Evolutionary conservation across 2,888 invertebrate genomes (phyloP).

Genomic region (Galerucella nymphaeae): DNA sequence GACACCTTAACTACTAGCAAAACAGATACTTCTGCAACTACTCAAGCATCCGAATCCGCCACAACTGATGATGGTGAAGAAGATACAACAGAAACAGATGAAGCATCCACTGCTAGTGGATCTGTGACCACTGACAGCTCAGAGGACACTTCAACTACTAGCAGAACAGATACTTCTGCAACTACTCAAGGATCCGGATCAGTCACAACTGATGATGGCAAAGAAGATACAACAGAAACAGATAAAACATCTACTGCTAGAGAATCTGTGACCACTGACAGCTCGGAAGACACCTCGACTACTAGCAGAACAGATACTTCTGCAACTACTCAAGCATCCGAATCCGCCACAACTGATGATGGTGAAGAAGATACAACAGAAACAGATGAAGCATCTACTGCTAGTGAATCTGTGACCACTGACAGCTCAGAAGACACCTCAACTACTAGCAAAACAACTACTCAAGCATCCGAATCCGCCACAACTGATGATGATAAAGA

Average conservation of each 20-base stretch:
- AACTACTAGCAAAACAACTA: too few relatives aligned
- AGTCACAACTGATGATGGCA: conserved; percentile 54
- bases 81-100: not conserved
- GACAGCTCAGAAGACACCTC: too few relatives aligned
- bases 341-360: too few relatives aligned
- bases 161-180: conserved; percentile 68
- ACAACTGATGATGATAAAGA: not conserved
- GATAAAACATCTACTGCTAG: conserved; percentile 63
- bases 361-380: too few relatives aligned
- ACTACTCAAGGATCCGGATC: conserved; percentile 67
- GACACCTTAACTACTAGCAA: too few relatives aligned
- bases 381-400: too few relatives aligned
- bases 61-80: not conserved
- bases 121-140: not conserved
- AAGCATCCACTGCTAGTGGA: not conserved
- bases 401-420: too few relatives aligned
- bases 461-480: not conserved
- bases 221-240: conserved; percentile 66
- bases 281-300: not conserved
- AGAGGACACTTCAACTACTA: conserved; percentile 50
- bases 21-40: not conserved
- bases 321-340: not conserved
- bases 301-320: not conserved
- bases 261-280: not conserved
- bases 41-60: not conserved